Base-by-base conservation (phyloP, 2,888 invertebrate species). In the Muscina levida region DNA sequence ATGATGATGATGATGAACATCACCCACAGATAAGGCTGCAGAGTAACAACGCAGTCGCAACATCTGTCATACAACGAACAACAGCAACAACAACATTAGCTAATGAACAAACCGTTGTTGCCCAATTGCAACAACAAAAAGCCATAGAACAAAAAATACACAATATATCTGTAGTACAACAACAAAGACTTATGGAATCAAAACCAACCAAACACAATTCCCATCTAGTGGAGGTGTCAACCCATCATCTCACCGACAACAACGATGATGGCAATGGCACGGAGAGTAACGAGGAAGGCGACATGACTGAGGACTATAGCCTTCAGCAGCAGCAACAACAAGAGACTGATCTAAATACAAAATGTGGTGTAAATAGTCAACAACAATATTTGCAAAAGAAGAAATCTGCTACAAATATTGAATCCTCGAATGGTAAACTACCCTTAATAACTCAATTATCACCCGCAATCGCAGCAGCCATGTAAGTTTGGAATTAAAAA, bases 401-500 rank as follows among this genome's bases (percentile, higher is more conserved):
- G 39, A n/a, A n/a, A n/a, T 57, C 56, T 8, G 39, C 71, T 37
- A 75, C 17, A 62, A 71, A 48, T 53, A 71, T 31, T 8, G 31
- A 31, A 31, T 5, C 8, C 39, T n/a, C 67, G 11, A 77, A 46
- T 71, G 51, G n/a, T 62, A 77, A 73, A 53, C 65, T 87, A 66
- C 83, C 88, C 3, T 83, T 88, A 80, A 65, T 88, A 31, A 85
- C 83, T 13, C 87, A 87, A 48, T 84, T 86, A 83, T 83, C 88
- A 39, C 82, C 87, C 37, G 77, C 86, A 8, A 84, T 83, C 37
- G 84, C 83, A 17, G 81, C 86, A 42, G 79, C 83, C 6, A 80
- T 84, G 84, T 84, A 84, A 84, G 85, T 85, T 48, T 22, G 17
- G 26, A 0, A n/a, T n/a, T n/a, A n/a, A n/a, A n/a, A n/a, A n/a